Percentiles rank a stretch among this genome's conserved stretches.
These are phyloP conservation scores for Therioaphis trifolii DNA, from an alignment of 2,888 invertebrate species.

Conservation along the genomic window DNA sequence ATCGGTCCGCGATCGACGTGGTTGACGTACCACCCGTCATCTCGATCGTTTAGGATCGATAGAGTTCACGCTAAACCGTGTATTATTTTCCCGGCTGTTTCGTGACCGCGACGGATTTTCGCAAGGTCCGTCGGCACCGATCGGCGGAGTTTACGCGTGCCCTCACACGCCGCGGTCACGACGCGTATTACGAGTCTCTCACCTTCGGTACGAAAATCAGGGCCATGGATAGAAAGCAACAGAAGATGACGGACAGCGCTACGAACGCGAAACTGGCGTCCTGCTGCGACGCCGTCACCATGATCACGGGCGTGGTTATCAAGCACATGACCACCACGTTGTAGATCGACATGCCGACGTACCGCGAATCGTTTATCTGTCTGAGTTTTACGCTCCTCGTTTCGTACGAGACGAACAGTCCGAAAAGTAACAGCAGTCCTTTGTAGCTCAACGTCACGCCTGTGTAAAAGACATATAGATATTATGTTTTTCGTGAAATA, in stretches of 20 bases:
- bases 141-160: no score
- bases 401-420: conserved; percentile 97
- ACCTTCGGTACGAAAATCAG: conserved; percentile 98
- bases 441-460: conserved; percentile 97
- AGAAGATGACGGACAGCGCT: conserved; percentile 94
- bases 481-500: no score
- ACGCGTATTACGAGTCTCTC: no score
- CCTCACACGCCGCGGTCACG: no score
- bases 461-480: conserved; percentile 69
- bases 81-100: no score
- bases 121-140: no score
- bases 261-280: conserved; percentile 98
- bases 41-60: no score
- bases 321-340: conserved; percentile 97
- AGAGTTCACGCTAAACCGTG: no score
- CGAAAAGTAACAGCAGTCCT: conserved; percentile 94
- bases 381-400: conserved; percentile 96
- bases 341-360: conserved; percentile 99
- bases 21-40: no score
- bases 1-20: no score
- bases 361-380: conserved; percentile 97
- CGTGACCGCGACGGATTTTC: no score
- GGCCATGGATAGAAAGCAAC: conserved; percentile 98
- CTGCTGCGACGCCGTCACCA: conserved; percentile 97
- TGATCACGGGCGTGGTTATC: conserved; percentile 96